Conservation (phyloP, 2,797 vertebrate genomes). For the Coregonus sp. region DNA sequence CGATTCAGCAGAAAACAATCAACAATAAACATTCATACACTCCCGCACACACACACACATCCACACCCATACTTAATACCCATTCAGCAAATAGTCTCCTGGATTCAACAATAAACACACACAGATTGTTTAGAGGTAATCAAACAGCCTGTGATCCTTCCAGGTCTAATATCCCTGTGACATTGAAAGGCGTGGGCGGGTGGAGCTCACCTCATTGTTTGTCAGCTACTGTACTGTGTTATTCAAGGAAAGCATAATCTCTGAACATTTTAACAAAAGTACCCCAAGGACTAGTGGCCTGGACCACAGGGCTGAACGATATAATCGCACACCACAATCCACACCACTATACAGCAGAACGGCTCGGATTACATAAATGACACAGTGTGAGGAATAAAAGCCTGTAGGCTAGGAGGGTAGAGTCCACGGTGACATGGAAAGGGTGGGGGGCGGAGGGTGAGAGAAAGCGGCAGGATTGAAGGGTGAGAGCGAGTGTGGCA, state of each 20-base stretch:
- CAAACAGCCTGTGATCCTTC: constrained; percentile 57
- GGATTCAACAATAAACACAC: constrained; percentile 71
- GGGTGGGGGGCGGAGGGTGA: no score
- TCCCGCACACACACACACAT: constrained; percentile 47
- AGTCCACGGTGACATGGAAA: no score
- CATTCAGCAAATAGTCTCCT: constrained; percentile 58
- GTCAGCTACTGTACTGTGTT: constrained; percentile 61
- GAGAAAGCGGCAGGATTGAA: no score
- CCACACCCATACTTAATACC: constrained; percentile 63
- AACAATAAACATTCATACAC: constrained; percentile 16
- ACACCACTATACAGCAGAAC: no score
- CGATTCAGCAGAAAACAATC: constrained; percentile 43
- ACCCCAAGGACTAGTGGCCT: constrained; percentile 81
- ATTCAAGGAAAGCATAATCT: constrained; percentile 82
- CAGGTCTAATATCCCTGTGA: constrained; percentile 51
- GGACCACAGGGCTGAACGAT: constrained; percentile 58
- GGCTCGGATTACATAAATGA: no score
- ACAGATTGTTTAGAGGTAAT: constrained; percentile 73
- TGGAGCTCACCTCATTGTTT: constrained; percentile 78
- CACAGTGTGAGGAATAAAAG: no score
- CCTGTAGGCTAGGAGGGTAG: no score
- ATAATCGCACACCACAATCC: no score
- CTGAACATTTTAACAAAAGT: constrained; percentile 81
- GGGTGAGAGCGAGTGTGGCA: no score
- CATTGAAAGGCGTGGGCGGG: constrained; percentile 77